Conservation (phyloP, 2,797 vertebrate genomes). For the Dallia pectoralis region DNA sequence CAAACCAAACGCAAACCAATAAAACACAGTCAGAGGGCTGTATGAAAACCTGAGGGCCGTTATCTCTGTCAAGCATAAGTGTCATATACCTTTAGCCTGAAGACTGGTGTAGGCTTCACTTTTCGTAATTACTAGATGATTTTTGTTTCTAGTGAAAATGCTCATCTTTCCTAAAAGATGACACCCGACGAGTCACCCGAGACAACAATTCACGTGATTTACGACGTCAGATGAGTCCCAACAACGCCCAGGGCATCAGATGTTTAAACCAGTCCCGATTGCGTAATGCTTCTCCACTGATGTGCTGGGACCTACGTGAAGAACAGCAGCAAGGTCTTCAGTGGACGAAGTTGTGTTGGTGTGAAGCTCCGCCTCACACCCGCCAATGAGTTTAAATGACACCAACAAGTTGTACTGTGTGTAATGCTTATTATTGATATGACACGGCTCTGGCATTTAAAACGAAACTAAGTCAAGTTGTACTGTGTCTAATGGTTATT, state of each 20-base stretch:
- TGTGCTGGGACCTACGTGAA: constrained; percentile 28
- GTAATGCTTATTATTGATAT: not conserved
- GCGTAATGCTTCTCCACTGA: constrained; percentile 28
- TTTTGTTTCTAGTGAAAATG: not conserved
- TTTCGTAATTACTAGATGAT: not conserved
- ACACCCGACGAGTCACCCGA: not conserved
- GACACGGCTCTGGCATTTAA: not conserved
- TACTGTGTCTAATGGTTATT: not conserved
- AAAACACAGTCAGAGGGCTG: not conserved
- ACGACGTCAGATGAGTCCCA: not conserved
- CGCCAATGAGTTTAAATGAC: constrained; percentile 14
- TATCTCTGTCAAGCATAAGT: not conserved
- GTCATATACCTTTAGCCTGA: not conserved
- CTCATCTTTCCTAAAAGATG: not conserved
- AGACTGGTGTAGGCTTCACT: not conserved
- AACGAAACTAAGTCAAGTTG: not conserved
- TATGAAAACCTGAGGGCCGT: not conserved
- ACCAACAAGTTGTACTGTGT: constrained; percentile 9
- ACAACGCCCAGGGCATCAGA: not conserved
- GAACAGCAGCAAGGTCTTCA: constrained; percentile 24
- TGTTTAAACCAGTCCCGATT: constrained; percentile 9
- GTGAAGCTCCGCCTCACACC: constrained; percentile 29
- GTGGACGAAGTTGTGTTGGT: not conserved
- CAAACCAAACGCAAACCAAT: not conserved
- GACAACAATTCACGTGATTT: not conserved